These are phyloP conservation scores for Hydriomena furcata DNA, from an alignment of 2,888 invertebrate genomes.

Conservation along the genomic window DNA sequence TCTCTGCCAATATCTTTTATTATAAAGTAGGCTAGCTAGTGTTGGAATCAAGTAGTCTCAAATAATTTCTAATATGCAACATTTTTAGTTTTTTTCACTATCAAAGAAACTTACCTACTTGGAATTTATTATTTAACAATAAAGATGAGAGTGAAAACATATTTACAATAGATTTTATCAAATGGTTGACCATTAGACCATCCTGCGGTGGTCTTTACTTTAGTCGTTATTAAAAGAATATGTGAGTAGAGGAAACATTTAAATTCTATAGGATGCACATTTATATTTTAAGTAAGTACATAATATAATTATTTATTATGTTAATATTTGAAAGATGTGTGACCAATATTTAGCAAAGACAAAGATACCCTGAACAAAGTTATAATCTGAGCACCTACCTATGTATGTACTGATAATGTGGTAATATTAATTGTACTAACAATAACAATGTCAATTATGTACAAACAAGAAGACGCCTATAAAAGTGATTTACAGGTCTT, in stretches of 20 bases:
- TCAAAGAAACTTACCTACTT: conserved; percentile 5
- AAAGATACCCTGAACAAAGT: conserved; percentile 26
- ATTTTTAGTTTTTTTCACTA: conserved; percentile 4
- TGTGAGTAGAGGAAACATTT: conserved; percentile 3
- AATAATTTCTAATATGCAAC: conserved; percentile 1
- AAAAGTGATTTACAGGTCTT: conserved; percentile 11
- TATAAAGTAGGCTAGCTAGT: conserved; percentile 1
- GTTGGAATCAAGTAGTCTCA: neutral
- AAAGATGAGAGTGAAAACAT: conserved; percentile 24
- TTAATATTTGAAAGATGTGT: conserved; percentile 22
- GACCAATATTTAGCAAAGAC: conserved; percentile 20
- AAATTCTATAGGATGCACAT: conserved; percentile 16
- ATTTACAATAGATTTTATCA: conserved; percentile 41
- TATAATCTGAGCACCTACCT: conserved; percentile 18
- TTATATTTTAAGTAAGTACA: conserved; percentile 20
- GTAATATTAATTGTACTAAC: conserved; percentile 6
- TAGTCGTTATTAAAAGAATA: conserved; percentile 11
- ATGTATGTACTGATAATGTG: conserved; percentile 14
- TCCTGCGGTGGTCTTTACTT: too few species aligned
- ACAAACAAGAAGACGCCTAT: conserved; percentile 22
- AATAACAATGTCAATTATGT: conserved; percentile 21
- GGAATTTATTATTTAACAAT: conserved; percentile 13
- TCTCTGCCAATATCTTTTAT: neutral
- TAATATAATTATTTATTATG: conserved; percentile 19
- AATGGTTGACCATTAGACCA: conserved; percentile 25